phyloP scores from a whole-genome alignment of 2,113 vertebrate genomes.

The Chionomys nivalis region DNA sequence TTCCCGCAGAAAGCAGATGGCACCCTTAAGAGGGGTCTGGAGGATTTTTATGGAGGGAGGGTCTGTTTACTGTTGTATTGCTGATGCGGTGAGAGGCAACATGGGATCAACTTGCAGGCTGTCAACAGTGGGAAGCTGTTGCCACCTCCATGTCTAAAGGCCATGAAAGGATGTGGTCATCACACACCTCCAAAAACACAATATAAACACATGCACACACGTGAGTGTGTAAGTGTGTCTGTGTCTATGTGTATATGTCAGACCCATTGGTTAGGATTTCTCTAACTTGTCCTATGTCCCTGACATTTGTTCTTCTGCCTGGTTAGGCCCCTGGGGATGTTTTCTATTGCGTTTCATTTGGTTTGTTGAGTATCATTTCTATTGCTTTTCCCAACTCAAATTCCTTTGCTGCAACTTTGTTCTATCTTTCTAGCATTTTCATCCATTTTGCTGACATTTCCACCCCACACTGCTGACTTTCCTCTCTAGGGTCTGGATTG shows the following conservation, averaged over 20 bases:
- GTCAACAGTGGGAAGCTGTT: neutral
- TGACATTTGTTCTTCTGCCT: neutral
- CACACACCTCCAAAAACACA: neutral
- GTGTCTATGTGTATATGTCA: neutral
- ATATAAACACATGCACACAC: neutral
- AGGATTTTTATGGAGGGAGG: slow-evolving; percentile 4
- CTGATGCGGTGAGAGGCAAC: neutral
- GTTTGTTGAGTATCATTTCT: neutral
- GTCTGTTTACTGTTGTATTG: neutral
- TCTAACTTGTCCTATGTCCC: neutral
- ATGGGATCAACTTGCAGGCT: neutral
- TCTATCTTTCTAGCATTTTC: neutral
- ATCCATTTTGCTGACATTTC: no score
- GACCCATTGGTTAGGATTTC: neutral
- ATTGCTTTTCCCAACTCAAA: neutral
- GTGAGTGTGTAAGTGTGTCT: neutral
- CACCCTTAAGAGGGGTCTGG: neutral
- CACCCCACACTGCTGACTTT: neutral
- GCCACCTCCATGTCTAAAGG: neutral
- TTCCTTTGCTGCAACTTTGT: neutral
- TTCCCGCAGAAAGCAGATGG: slow-evolving; percentile 37
- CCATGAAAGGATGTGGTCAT: neutral
- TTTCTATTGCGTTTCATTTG: neutral
- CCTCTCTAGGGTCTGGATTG: neutral
- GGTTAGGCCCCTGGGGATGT: neutral